Evolutionary conservation across 2,888 invertebrate species (phyloP).

Genomic region (Apeira syringaria): DNA sequence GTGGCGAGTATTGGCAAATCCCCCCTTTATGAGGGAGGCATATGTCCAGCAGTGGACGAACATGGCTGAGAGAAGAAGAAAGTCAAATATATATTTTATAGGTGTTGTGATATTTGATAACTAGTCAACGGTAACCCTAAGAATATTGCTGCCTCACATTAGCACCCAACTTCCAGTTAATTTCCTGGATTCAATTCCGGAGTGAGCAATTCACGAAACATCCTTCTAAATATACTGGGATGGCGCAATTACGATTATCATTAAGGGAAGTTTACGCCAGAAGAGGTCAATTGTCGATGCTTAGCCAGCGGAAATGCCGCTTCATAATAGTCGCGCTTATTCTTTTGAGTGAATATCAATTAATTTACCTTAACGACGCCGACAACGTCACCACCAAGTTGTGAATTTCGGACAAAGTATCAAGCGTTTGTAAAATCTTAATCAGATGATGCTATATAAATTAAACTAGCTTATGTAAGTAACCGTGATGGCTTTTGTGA

Average conservation of each 20-base stretch:
- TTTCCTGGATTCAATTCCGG: slow-evolving; percentile 60
- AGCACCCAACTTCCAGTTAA: slow-evolving; percentile 61
- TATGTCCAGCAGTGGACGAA: too few relatives aligned
- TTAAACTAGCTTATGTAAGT: too few relatives aligned
- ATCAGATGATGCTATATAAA: too few relatives aligned
- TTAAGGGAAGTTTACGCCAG: slow-evolving; percentile 7
- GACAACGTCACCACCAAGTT: neutral
- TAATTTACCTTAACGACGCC: neutral
- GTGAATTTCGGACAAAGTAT: too few relatives aligned
- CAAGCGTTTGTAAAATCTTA: too few relatives aligned
- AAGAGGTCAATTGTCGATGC: slow-evolving; percentile 6
- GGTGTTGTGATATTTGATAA: neutral
- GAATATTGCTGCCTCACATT: slow-evolving; percentile 65
- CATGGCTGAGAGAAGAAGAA: too few relatives aligned
- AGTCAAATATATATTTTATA: neutral
- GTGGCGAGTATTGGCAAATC: too few relatives aligned
- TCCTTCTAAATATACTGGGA: slow-evolving; percentile 36
- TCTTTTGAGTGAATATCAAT: neutral
- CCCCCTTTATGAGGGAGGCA: too few relatives aligned
- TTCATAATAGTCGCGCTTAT: slow-evolving; percentile 5
- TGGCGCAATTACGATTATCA: slow-evolving; percentile 13
- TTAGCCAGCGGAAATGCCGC: slow-evolving; percentile 7
- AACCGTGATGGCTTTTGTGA: too few relatives aligned
- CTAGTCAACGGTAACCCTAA: slow-evolving; percentile 9
- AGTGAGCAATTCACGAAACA: slow-evolving; percentile 44